Conservation (phyloP, 2,888 invertebrate species). For the Entomobrya proxima region DNA sequence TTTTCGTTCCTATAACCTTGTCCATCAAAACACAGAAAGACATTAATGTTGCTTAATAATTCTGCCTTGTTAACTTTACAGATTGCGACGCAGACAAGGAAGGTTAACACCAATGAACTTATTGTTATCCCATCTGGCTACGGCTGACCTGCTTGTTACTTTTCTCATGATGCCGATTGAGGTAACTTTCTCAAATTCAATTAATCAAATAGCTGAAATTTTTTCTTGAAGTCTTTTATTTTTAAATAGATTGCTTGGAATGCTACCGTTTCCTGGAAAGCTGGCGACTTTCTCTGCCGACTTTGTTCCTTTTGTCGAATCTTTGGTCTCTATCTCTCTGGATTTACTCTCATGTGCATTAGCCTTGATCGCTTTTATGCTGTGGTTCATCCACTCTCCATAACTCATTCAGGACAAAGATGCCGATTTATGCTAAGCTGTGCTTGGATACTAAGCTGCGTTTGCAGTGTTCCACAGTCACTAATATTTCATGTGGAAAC, state of each 20-base stretch:
- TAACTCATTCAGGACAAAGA: conserved; percentile 84
- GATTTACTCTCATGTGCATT: conserved; percentile 92
- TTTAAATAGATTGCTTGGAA: background rate
- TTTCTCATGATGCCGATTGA: conserved; percentile 93
- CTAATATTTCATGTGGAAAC: conserved; percentile 90
- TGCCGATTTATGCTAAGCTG: conserved; percentile 86
- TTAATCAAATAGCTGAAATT: too few species aligned
- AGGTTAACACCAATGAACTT: conserved; percentile 87
- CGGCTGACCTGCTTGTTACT: conserved; percentile 91
- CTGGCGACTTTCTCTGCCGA: background rate
- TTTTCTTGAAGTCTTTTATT: too few species aligned
- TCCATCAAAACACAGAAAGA: too few species aligned
- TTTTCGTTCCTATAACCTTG: too few species aligned
- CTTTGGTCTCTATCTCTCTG: conserved; percentile 91
- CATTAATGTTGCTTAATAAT: too few species aligned
- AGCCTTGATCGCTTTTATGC: conserved; percentile 93
- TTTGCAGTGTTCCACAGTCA: conserved; percentile 92
- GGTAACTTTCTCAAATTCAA: conserved; percentile 62
- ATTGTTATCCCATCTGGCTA: conserved; percentile 90
- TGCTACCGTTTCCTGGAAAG: background rate
- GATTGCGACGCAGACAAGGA: conserved; percentile 65
- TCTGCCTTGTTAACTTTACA: too few species aligned
- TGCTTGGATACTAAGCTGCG: conserved; percentile 88
- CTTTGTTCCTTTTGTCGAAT: conserved; percentile 83
- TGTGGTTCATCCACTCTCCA: conserved; percentile 85